Base-by-base conservation (phyloP, 2,797 vertebrate genomes). In the Notolabrus celidotus region DNA sequence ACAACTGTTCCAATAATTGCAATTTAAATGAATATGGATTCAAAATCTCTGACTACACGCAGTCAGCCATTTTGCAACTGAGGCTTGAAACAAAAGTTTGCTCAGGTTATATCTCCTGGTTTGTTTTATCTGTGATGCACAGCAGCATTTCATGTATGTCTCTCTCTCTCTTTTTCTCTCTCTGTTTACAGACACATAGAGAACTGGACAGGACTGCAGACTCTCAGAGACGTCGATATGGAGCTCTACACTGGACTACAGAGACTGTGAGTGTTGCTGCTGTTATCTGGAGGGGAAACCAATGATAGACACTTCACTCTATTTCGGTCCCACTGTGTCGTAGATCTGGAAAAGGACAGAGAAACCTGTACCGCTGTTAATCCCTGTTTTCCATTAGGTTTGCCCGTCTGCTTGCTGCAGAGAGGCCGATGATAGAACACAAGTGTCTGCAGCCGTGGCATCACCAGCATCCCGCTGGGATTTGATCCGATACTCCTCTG, bases 221-320 rank as follows among this genome's bases (percentile, higher is more conserved):
- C 95, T 0, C 94, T 99, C 84, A 96, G 96, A 0, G 97, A 97
- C 0, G 96, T 99, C 23, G 97, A 99, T 89, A 99, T 99, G 98
- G 98, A 96, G 89, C 97, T 99, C 80, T 99, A 99, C 91, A 97
- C 96, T 0, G 97, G 97, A 94, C 96, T 99, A 49, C 97, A 98
- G 91, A 97, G 94, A 89, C 94, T 99, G 98, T 99, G 89, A 99
- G 98, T 97, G 87, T 82, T 59, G 58, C 67, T 57, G 56, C 68
- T 53, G 71, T 82, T 70, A 71, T 81, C 59, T 45, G 55, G 31
- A 17, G 52, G 63, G 52, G 43, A 57, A 33, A 58, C 56, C 31
- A 43, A 50, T 51, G 59, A 54, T 29, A 23, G 72, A 52, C 63
- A 55, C 69, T 69, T 49, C 23, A 33, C 47, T 72, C 45, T 56